These are phyloP conservation scores for Myrmophylax atrothorax DNA, from an alignment of 2,113 vertebrate species.

Conservation along the genomic window DNA sequence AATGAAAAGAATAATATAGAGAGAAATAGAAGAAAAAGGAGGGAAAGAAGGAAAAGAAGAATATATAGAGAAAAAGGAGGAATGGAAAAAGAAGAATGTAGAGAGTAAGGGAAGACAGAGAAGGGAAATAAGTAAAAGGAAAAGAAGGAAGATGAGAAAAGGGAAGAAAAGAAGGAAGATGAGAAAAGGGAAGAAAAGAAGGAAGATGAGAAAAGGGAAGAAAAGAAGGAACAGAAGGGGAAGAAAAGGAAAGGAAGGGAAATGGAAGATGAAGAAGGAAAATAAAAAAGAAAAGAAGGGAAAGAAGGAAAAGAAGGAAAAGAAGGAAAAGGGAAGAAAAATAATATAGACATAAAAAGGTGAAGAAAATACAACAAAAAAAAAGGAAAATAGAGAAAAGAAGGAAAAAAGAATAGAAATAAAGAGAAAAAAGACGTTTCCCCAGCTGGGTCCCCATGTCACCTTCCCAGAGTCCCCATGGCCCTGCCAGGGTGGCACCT, in stretches of 20 bases:
- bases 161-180: not conserved
- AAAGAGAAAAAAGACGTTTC: not conserved
- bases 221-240: not conserved
- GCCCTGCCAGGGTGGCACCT: not conserved
- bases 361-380: not conserved
- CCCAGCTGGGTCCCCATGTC: no score
- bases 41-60: not conserved
- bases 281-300: not conserved
- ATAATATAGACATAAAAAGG: not conserved
- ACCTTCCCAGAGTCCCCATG: not conserved
- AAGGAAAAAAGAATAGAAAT: rapidly evolving
- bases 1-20: rapidly evolving
- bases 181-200: no score
- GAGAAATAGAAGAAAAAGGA: no score
- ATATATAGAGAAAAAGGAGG: rapidly evolving
- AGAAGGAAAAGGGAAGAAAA: not conserved
- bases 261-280: not conserved
- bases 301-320: not conserved
- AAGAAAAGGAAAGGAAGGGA: not conserved
- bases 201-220: not conserved
- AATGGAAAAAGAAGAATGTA: rapidly evolving
- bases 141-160: no score
- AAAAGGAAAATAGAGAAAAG: not conserved
- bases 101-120: not conserved
- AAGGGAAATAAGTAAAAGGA: no score